Conservation (phyloP, 2,113 vertebrate genomes). For the Tetraodon nigroviridis region DNA sequence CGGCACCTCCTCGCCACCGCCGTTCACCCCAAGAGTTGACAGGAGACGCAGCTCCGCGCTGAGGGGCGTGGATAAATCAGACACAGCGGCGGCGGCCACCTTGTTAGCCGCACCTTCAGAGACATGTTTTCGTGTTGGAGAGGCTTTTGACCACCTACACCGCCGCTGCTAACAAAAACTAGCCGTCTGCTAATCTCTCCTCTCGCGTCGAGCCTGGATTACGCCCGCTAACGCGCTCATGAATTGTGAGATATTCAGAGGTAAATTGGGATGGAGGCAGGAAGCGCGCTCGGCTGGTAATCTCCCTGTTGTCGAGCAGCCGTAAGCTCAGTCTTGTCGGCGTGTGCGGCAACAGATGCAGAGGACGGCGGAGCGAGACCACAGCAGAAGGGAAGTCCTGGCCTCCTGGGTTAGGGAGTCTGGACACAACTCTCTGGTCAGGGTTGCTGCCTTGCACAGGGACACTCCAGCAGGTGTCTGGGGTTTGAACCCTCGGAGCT, state of each 20-base stretch:
- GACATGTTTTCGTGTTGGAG: conserved; percentile 39
- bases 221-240: conserved; percentile 74
- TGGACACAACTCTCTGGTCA: too few relatives aligned
- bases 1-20: conserved; percentile 27
- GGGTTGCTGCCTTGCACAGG: conserved; percentile 26
- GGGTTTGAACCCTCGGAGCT: conserved; percentile 28
- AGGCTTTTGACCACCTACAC: conserved; percentile 54
- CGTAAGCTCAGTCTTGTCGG: background rate
- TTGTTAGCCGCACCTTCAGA: conserved; percentile 20
- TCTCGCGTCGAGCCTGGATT: conserved; percentile 74
- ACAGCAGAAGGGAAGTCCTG: background rate
- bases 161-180: conserved; percentile 64
- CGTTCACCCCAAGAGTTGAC: conserved; percentile 47
- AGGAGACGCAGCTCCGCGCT: conserved; percentile 66
- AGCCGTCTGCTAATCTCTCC: conserved; percentile 72
- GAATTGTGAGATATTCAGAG: conserved; percentile 78
- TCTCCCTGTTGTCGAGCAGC: conserved; percentile 49
- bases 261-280: conserved; percentile 90
- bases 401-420: too few relatives aligned
- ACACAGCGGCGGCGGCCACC: background rate
- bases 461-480: conserved; percentile 28
- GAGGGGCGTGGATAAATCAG: conserved; percentile 72
- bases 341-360: background rate
- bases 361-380: background rate
- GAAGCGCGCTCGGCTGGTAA: conserved; percentile 77